phyloP scores from a whole-genome alignment of 2,113 vertebrate genomes.

The Salvator merianae region DNA sequence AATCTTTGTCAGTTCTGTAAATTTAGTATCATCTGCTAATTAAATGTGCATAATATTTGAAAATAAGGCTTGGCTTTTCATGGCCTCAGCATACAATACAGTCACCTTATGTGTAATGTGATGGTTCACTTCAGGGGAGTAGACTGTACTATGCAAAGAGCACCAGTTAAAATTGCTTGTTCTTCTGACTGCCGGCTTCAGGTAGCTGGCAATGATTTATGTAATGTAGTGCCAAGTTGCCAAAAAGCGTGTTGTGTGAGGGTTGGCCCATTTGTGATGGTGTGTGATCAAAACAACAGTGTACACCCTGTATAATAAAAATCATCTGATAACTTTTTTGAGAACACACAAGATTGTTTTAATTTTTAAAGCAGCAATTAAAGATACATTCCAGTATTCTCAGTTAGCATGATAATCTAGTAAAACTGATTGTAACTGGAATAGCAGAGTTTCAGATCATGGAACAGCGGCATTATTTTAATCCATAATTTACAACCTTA shows the following conservation, averaged over 20 bases:
- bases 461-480: background rate
- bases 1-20: constrained; percentile 65
- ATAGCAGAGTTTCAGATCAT: background rate
- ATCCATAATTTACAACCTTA: background rate
- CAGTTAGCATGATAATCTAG: background rate
- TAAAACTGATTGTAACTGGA: constrained; percentile 3
- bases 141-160: background rate
- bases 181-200: no score
- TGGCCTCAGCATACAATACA: constrained; percentile 32
- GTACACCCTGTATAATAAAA: constrained; percentile 11
- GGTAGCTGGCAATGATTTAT: no score
- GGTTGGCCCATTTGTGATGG: no score
- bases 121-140: constrained; percentile 30
- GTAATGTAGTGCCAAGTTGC: no score
- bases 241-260: no score
- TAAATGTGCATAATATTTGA: constrained; percentile 55
- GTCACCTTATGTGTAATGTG: no score
- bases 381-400: background rate
- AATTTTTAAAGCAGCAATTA: constrained; percentile 27
- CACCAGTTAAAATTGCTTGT: background rate
- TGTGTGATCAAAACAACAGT: no score
- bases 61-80: constrained; percentile 45
- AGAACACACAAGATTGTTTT: background rate
- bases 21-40: constrained; percentile 51
- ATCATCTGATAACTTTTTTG: constrained; percentile 44